Evolutionary conservation across 2,113 vertebrate genomes (phyloP).

Genomic region (Burhinus oedicnemus): DNA sequence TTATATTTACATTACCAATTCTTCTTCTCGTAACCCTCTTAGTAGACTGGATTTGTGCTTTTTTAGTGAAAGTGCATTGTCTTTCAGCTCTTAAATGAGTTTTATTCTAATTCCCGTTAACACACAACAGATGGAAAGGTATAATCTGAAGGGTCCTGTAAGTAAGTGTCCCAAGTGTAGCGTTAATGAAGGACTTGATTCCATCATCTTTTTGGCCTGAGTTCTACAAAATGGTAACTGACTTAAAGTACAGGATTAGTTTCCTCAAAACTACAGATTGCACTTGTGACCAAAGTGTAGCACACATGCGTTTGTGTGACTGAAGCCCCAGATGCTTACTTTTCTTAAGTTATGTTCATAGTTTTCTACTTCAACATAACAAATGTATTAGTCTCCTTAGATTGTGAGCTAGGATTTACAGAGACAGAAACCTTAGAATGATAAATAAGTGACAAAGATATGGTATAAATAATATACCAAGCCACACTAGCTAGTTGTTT

Average conservation of each 20-base stretch:
- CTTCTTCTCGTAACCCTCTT: not conserved
- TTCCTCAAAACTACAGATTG: not conserved
- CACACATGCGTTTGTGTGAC: not conserved
- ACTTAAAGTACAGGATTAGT: not conserved
- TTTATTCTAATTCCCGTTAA: conserved; percentile 47
- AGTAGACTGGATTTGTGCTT: conserved; percentile 39
- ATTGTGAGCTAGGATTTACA: not conserved
- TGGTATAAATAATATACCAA: not conserved
- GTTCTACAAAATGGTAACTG: not conserved
- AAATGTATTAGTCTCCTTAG: not conserved
- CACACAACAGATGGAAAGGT: conserved; percentile 38
- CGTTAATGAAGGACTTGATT: not conserved
- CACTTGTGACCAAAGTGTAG: not conserved
- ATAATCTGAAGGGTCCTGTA: conserved; percentile 5
- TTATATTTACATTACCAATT: conserved; percentile 25
- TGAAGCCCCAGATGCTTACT: not conserved
- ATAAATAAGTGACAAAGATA: not conserved
- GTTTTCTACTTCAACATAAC: not conserved
- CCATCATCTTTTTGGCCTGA: not conserved
- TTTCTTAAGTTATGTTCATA: not conserved
- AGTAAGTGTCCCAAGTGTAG: not conserved
- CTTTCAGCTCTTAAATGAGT: conserved; percentile 47
- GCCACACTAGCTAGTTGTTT: not conserved
- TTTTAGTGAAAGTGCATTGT: conserved; percentile 64
- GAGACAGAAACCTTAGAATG: not conserved